Conservation (phyloP, 2,888 invertebrate genomes). For the Tenthredo scrophulariae region DNA sequence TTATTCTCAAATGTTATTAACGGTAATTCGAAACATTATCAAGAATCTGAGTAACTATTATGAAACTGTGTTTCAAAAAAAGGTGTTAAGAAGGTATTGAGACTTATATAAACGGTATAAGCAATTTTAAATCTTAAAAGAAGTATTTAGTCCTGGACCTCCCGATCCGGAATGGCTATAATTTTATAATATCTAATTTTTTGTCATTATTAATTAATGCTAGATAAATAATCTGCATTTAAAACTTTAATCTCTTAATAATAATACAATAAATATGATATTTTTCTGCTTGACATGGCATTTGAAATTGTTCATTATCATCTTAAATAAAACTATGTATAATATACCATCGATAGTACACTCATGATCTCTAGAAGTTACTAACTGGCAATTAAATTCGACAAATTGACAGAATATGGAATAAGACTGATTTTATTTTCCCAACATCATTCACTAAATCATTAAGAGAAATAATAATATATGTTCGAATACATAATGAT, state of each 20-base stretch:
- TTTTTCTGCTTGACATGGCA: constrained; percentile 1
- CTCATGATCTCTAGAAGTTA: constrained; percentile 35
- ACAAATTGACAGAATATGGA: constrained; percentile 61
- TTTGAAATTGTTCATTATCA: background rate
- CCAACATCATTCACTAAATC: constrained; percentile 22
- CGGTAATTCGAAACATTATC: background rate
- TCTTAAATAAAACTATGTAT: background rate
- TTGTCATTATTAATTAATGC: background rate
- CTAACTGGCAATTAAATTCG: constrained; percentile 52
- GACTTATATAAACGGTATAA: background rate
- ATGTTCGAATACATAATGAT: background rate
- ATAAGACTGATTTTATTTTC: constrained; percentile 70
- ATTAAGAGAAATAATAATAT: background rate
- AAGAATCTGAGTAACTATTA: background rate
- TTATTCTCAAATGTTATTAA: constrained; percentile 3
- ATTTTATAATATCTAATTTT: background rate
- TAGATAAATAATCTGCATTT: constrained; percentile 27
- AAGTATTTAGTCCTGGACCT: background rate
- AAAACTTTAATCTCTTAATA: background rate
- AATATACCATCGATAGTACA: background rate
- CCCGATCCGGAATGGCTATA: background rate
- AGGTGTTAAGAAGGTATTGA: constrained; percentile 11
- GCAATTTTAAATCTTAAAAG: background rate
- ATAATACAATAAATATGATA: constrained; percentile 5
- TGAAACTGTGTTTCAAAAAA: background rate